A percentile compares a stretch with the other conserved stretches of the same genome.
Evolutionary conservation across 2,113 vertebrate genomes (phyloP).

Genomic region (Leptosomus discolor): DNA sequence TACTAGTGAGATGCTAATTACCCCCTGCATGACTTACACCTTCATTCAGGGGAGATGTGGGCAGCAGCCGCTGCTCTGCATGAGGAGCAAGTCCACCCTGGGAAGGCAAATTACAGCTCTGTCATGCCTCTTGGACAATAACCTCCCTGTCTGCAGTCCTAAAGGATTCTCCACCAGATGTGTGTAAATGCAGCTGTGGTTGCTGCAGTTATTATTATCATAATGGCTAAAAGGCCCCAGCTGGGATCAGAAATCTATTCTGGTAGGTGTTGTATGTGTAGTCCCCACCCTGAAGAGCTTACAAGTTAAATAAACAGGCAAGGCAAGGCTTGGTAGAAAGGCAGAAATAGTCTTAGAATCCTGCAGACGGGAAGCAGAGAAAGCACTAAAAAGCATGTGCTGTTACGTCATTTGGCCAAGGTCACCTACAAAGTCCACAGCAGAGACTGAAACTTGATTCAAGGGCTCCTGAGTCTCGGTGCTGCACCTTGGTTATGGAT

Average conservation of each 20-base stretch:
- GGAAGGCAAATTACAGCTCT: neutral
- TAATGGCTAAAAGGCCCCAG: neutral
- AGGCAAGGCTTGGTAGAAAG: neutral
- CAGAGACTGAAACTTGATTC: neutral
- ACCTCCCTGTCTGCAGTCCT: constrained; percentile 5
- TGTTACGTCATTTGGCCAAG: neutral
- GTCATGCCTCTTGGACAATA: neutral
- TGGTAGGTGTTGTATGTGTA: constrained; percentile 16
- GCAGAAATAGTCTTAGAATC: neutral
- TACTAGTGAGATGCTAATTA: neutral
- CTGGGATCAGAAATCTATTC: constrained; percentile 31
- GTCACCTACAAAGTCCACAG: neutral
- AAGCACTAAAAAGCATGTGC: constrained; percentile 7
- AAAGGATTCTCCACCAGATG: constrained; percentile 29
- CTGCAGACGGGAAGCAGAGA: neutral
- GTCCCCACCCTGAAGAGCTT: constrained; percentile 14
- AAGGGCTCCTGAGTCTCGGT: neutral
- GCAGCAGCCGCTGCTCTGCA: neutral
- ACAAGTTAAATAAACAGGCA: constrained; percentile 7
- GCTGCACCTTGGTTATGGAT: neutral
- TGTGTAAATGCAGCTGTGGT: constrained; percentile 30
- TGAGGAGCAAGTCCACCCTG: neutral
- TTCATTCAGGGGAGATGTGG: neutral
- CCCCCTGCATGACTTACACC: neutral
- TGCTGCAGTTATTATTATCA: constrained; percentile 9